Percentiles rank a stretch among this genome's conserved stretches.
These are phyloP conservation scores for Tragelaphus eurycerus DNA, from an alignment of 2,797 vertebrate species.

Conservation along the genomic window DNA sequence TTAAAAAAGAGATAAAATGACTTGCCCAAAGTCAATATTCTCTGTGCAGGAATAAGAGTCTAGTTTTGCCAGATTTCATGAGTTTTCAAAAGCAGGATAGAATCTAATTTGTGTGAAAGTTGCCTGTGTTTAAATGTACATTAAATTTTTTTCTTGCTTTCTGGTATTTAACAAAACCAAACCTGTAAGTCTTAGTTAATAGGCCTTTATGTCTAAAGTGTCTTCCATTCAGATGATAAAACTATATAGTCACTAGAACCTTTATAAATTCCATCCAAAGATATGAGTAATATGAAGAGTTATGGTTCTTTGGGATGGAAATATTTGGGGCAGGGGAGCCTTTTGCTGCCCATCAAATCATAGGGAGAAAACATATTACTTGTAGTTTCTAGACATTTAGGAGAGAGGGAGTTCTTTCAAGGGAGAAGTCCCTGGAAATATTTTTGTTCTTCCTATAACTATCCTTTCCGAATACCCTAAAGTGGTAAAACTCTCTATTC, in stretches of 20 bases:
- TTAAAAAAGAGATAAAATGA: neutral
- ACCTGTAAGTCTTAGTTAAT: neutral
- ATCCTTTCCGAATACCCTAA: neutral
- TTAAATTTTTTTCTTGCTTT: neutral
- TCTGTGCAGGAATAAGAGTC: neutral
- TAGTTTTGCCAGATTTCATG: neutral
- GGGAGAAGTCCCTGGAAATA: neutral
- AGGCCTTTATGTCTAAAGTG: neutral
- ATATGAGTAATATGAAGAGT: neutral
- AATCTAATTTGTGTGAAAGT: neutral
- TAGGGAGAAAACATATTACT: neutral
- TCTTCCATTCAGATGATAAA: neutral
- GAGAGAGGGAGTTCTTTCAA: constrained; percentile 1
- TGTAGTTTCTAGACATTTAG: neutral
- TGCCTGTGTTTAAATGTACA: neutral
- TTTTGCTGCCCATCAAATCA: neutral
- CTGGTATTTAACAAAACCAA: neutral
- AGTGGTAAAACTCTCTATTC: neutral
- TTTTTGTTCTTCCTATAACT: neutral
- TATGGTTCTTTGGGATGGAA: neutral
- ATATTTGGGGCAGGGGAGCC: neutral
- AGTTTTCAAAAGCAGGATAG: neutral
- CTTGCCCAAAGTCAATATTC: neutral
- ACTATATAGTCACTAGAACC: neutral
- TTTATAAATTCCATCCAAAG: neutral